Evolutionary conservation across 37 sponge, comb jelly and placozoan genomes (phyloP), one percentile per base, ranked within the genome.

Genomic region (Ephydatia muelleri): DNA sequence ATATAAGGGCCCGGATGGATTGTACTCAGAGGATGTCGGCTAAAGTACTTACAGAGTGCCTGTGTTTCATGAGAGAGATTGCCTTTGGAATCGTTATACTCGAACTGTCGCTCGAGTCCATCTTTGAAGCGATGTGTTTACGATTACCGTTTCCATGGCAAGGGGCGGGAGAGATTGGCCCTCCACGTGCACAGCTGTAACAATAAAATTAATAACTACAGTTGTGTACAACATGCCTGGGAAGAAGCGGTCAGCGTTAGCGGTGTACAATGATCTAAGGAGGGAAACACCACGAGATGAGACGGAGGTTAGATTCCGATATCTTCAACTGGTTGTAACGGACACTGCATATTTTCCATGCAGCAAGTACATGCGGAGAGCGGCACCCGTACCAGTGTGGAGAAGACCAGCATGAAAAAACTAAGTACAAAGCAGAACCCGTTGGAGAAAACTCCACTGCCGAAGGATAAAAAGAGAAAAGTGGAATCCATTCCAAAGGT

Each of bases 21-120:
- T 37, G 3, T 38, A 77, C 30, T 66, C 66, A 33, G 34, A 27
- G 23, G 5, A 70, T 68, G 34, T 21, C 28, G 72, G 12, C 22
- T 31, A 79, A 21, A 34, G 1, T 11, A 35, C 94, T 87, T 27
- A 93, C 94, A 2, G 91, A 83, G 75, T 93, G 91, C 70, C 87
- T 89, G 67, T 90, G 73, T 22, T 66, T 87, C 72, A 93, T 77
- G 38, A 93, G 75, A 9, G 38, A n/a, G 25, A 87, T 75, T 1
- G 91, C 91, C 48, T 90, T 89, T 3, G 77, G 49, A 37, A 86
- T 83, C 11, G 91, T 86, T 87, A 86, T 79, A 8, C 83, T 31
- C 12, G 78, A 6, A 30, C 78, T 90, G 39, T 67, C 0, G 57
- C 19, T 57, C 31, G 33, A 21, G 16, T 34, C 72, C 31, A 72